Evolutionary conservation across 2,888 invertebrate species (phyloP), one percentile per base, ranked within the genome.

Genomic region (Ariolimax columbianus): DNA sequence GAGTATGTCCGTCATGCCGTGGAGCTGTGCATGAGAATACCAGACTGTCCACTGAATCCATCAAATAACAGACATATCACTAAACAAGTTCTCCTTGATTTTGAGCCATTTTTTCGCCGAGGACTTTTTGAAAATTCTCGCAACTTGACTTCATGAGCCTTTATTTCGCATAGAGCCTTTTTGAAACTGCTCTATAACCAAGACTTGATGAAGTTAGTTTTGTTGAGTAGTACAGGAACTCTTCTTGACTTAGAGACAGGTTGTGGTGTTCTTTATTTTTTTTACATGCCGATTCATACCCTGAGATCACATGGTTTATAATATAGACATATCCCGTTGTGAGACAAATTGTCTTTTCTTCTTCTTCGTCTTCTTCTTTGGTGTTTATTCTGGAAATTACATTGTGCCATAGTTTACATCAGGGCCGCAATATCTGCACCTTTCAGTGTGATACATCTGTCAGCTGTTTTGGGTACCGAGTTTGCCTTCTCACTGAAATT

Each of bases 31-130:
- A 88, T 88, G 86, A 88, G 90, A 73, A 89, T 90, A 51, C 90
- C 90, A 43, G 83, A 87, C n/a, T 92, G 91, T 85, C 89, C 90
- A 7, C 90, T 93, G 3, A 92, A 93, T 83, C 89, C 91, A 6
- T 87, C 90, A 30, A 86, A 90, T 55, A 91, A 89, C 81, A 88
- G 89, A 73, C 88, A 91, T 83, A 89, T 92, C 77, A 90, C 91
- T 43, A 92, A 92, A 84, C 92, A 93, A 82, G 88, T 91, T n/a
- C 88, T 93, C 43, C 90, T 91, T 87, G 92, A 92, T 19, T 93
- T 93, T 90, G 91, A 92, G 73, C 89, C 91, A 0, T 93, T 93
- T 88, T 93, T 93, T 89, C 91, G 90, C 80, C 91, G 92, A 87
- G 93, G 93, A 1, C 86, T 93, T 33, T 93, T 93, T 88, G 93